phyloP scores from a whole-genome alignment of 2,113 vertebrate species.

The Pavo muticus region DNA sequence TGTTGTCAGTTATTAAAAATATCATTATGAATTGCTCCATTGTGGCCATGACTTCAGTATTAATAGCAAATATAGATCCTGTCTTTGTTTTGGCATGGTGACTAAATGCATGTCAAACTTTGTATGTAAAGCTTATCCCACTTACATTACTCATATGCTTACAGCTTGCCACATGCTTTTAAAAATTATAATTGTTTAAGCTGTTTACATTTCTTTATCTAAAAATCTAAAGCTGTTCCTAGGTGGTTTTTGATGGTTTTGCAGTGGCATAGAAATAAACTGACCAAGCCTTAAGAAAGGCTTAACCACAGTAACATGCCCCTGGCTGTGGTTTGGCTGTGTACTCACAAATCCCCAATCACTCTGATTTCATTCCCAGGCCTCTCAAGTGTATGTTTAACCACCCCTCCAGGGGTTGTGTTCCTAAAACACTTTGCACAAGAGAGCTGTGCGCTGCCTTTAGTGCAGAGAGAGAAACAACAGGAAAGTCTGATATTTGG shows the following conservation, averaged over 20 bases:
- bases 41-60: not conserved
- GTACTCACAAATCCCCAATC: not conserved
- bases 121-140: accelerated
- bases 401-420: not conserved
- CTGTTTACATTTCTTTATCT: not conserved
- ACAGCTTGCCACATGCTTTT: not conserved
- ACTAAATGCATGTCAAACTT: not conserved
- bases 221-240: not conserved
- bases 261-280: not conserved
- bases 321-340: accelerated
- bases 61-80: not conserved
- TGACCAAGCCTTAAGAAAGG: not conserved
- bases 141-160: accelerated
- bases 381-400: accelerated
- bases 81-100: not conserved
- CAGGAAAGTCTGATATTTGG: not conserved
- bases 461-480: accelerated
- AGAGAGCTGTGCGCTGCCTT: accelerated
- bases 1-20: not conserved
- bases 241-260: not conserved
- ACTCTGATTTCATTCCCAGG: not conserved
- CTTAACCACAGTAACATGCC: not conserved
- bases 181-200: not conserved
- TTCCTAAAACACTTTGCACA: not conserved
- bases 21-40: not conserved